Conservation (phyloP, 30 jellyfish, hydroid and myxozoan genomes). For the Sanderia malayensis region DNA sequence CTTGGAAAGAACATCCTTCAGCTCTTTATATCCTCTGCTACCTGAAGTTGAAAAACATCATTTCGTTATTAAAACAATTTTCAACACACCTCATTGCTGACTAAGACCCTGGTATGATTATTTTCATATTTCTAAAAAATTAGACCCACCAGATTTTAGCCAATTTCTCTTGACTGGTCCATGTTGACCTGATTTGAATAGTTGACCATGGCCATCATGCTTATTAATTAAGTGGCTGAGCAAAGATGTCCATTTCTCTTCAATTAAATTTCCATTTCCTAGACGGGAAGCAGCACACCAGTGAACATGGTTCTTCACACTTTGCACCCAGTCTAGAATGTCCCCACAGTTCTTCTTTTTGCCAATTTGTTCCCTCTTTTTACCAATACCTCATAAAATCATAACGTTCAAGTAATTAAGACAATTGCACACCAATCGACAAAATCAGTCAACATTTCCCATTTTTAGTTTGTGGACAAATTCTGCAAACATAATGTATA, state of each 20-base stretch:
- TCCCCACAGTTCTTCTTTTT: conserved; percentile 2
- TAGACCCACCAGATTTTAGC: not conserved
- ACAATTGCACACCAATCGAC: too few species aligned
- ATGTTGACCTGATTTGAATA: not conserved
- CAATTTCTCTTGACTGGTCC: not conserved
- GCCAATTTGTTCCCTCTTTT: conserved; percentile 14
- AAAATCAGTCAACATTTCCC: too few species aligned
- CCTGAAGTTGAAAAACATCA: not conserved
- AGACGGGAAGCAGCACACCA: not conserved
- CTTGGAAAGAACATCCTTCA: not conserved
- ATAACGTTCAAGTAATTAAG: too few species aligned
- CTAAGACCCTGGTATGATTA: too few species aligned
- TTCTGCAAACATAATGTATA: too few species aligned
- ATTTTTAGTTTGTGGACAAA: too few species aligned
- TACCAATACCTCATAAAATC: conserved; percentile 22
- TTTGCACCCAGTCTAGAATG: conserved; percentile 1
- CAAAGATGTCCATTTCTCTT: conserved; percentile 1
- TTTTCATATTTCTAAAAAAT: not conserved
- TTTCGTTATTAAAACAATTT: not conserved
- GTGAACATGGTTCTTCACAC: conserved; percentile 5
- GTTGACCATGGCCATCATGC: not conserved
- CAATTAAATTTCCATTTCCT: not conserved
- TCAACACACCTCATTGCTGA: too few species aligned
- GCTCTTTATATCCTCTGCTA: conserved; percentile 18
- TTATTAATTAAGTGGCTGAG: not conserved